Percentiles rank a stretch among this genome's conserved stretches.
phyloP scores from a whole-genome alignment of 35 echinoderm and acorn worm species.

The Ophioderma brevispina region DNA sequence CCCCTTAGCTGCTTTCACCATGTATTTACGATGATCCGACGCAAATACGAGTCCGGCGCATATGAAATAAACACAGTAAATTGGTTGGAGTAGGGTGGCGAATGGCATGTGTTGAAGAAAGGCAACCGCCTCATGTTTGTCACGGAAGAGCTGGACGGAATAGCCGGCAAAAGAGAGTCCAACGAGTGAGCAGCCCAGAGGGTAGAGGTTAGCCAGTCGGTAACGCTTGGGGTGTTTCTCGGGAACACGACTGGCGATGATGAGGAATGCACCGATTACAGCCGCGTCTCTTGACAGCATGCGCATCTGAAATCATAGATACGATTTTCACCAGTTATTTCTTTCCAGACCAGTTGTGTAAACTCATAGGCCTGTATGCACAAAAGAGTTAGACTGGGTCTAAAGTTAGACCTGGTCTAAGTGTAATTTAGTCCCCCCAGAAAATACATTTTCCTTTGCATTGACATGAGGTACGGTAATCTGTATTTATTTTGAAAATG shows the following conservation, averaged over 20 bases:
- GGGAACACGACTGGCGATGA: conserved; percentile 62
- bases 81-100: conserved; percentile 12
- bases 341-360: neutral
- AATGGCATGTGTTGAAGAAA: conserved; percentile 33
- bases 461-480: no score
- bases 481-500: neutral
- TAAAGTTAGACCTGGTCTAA: no score
- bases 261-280: conserved; percentile 69
- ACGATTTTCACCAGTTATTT: neutral
- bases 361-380: neutral
- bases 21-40: conserved; percentile 36
- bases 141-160: conserved; percentile 55
- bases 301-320: conserved; percentile 48
- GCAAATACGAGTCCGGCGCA: conserved; percentile 54
- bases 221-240: conserved; percentile 62
- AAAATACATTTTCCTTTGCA: neutral
- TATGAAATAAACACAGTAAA: conserved; percentile 24
- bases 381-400: no score
- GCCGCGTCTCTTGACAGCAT: conserved; percentile 69
- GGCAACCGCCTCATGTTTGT: conserved; percentile 58
- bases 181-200: conserved; percentile 47
- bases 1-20: neutral
- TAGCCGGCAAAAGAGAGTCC: conserved; percentile 55
- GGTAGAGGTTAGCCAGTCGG: conserved; percentile 57
- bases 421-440: neutral